A percentile compares a stretch with the other conserved stretches of the same genome.
Conservation (phyloP, 2,797 vertebrate species). For the Lophius americanus region DNA sequence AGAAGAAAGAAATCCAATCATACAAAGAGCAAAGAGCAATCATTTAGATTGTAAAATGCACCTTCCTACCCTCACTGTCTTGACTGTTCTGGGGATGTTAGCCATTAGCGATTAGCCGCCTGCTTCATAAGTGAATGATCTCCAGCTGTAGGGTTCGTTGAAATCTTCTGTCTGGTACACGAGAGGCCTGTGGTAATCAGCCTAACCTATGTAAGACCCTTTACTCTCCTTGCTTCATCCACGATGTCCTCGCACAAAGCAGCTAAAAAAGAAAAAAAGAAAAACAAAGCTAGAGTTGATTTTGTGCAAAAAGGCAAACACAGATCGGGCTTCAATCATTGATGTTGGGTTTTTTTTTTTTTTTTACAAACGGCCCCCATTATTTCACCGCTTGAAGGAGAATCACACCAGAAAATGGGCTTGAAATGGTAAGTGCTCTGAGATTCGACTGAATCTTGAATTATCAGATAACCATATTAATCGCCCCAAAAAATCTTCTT, state of each 20-base stretch:
- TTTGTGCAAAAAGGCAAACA: constrained; percentile 50
- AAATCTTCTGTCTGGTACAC: constrained; percentile 85
- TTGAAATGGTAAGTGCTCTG: constrained; percentile 59
- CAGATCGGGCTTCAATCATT: constrained; percentile 41
- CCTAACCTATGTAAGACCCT: constrained; percentile 87
- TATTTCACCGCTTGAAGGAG: constrained; percentile 58
- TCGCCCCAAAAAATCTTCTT: constrained; percentile 3
- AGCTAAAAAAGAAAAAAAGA: background rate
- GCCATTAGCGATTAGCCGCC: constrained; percentile 69
- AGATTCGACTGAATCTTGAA: constrained; percentile 22
- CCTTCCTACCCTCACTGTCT: constrained; percentile 84
- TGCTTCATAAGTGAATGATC: constrained; percentile 81
- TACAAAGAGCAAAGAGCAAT: constrained; percentile 51
- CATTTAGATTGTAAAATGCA: constrained; percentile 75
- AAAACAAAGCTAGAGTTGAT: constrained; percentile 15
- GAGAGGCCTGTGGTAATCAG: constrained; percentile 86
- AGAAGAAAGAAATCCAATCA: constrained; percentile 64
- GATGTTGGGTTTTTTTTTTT: constrained; percentile 38
- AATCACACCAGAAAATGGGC: constrained; percentile 65
- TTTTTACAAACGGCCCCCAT: constrained; percentile 40
- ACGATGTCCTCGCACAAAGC: constrained; percentile 55
- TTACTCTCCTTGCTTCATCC: constrained; percentile 74
- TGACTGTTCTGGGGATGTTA: constrained; percentile 82
- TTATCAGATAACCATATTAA: no score
- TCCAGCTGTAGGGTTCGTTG: constrained; percentile 80